A percentile compares a stretch with the other conserved stretches of the same genome.
These are phyloP conservation scores for Aleiodes sp. DNA, from an alignment of 1,140 invertebrate genomes.

Conservation along the genomic window DNA sequence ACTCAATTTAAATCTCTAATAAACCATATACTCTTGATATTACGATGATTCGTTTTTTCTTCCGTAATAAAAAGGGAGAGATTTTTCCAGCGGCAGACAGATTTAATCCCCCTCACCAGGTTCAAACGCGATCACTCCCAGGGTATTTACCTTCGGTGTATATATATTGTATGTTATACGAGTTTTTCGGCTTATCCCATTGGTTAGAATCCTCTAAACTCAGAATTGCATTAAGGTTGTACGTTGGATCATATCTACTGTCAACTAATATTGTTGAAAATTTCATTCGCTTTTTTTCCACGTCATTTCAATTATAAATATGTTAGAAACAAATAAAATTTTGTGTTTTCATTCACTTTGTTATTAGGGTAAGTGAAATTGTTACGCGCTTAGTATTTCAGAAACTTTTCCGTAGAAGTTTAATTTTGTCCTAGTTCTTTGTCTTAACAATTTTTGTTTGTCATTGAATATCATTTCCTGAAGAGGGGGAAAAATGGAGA, in stretches of 20 bases:
- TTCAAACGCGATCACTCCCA: slow-evolving; percentile 10
- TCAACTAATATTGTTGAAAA: neutral
- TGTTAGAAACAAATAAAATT: too few species aligned
- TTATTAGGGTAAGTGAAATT: too few species aligned
- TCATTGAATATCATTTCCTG: neutral
- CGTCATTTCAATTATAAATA: neutral
- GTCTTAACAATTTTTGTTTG: neutral
- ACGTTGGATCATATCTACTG: neutral
- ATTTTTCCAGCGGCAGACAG: neutral
- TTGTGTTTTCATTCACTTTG: too few species aligned
- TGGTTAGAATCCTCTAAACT: neutral
- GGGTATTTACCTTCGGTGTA: neutral
- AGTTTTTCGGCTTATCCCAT: slow-evolving; percentile 7
- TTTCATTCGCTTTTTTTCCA: neutral
- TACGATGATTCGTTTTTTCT: too few species aligned
- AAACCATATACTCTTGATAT: too few species aligned
- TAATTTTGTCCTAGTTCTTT: neutral
- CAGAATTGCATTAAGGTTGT: neutral
- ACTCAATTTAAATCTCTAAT: too few species aligned
- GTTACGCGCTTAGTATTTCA: too few species aligned
- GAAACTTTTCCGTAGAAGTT: too few species aligned
- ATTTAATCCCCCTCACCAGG: neutral
- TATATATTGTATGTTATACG: neutral
- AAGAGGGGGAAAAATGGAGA: neutral
- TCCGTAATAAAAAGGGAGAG: neutral